Evolutionary conservation across 1,140 invertebrate genomes (phyloP).

Genomic region (Drosophila varians): DNA sequence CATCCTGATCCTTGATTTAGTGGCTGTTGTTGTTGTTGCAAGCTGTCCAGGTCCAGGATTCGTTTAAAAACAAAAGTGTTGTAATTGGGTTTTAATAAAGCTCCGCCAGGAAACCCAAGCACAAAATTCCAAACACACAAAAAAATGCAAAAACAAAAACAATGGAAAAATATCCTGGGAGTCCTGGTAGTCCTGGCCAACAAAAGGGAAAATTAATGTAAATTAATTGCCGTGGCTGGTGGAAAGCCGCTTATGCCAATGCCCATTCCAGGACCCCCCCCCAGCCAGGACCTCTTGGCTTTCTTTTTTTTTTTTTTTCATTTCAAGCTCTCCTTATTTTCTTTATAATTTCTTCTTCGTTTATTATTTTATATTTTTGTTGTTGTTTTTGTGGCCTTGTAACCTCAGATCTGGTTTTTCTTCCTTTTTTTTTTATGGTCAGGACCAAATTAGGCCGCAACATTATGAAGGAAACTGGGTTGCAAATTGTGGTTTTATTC

Average conservation of each 20-base stretch:
- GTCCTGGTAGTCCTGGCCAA: not conserved
- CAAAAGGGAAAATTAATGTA: constrained; percentile 60
- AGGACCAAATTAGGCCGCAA: constrained; percentile 15
- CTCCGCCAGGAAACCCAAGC: not conserved
- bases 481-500: not conserved
- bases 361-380: too few species aligned
- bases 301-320: not conserved
- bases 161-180: constrained; percentile 19
- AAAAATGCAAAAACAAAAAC: constrained; percentile 1
- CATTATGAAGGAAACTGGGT: constrained; percentile 3
- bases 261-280: not conserved
- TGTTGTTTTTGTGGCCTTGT: too few species aligned
- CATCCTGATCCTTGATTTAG: constrained; percentile 15
- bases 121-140: constrained; percentile 7
- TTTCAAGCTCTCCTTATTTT: not conserved
- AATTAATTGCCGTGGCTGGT: constrained; percentile 63
- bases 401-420: not conserved
- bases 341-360: not conserved
- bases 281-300: not conserved
- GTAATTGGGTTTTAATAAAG: constrained; percentile 70
- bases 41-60: not conserved
- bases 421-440: not conserved
- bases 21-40: not conserved
- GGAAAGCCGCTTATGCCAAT: constrained; percentile 42
- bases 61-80: constrained; percentile 25